Base-by-base conservation (phyloP, 2,113 vertebrate species). In the Zosterops pallidus region DNA sequence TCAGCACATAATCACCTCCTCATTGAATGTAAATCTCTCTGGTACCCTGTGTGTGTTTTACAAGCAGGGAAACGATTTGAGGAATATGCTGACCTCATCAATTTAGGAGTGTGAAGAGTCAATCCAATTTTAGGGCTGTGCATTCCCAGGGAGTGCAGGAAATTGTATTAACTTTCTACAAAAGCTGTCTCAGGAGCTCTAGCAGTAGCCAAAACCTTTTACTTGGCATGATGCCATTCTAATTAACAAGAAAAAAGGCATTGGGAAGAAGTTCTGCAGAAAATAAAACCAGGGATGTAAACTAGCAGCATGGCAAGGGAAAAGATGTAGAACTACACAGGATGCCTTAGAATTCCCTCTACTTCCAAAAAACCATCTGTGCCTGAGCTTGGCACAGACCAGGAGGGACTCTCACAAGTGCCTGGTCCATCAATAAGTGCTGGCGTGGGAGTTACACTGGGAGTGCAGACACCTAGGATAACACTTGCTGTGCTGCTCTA, bases 161-260 rank as follows among this genome's bases (percentile, higher is more conserved):
- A 92, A 95, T 72, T 52, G 47, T 74, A 91, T 90, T 88, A 95
- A 55, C 74, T 94, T 93, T 86, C 90, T 57, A 47, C 46, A 87
- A 86, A 82, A 86, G 49, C 86, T 95, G 59, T 65, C 90, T 94
- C 84, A 81, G 63, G 88, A 93, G 85, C 74, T 69, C 67, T 59
- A 47, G 67, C 18, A 93, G 87, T 42, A 92, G 50, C 90, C 81
- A 50, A 93, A 94, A 63, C 29, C 74, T 90, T 93, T 71, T 49
- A 49, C 55, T 96, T 96, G 95, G 94, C 75, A 0, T 10, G 9
- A 28, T 68, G 80, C 94, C 83, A 60, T 31, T 37, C 67, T 72
- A 78, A 94, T 94, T 93, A 94, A 75, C 35, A 67, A 72, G 63
- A 68, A 93, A 93, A 64, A 64, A 95, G 19, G 23, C 68, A 11